Percentiles rank a stretch among this genome's conserved stretches.
These are phyloP conservation scores for Gavia stellata DNA, from an alignment of 2,113 vertebrate species.

Conservation along the genomic window DNA sequence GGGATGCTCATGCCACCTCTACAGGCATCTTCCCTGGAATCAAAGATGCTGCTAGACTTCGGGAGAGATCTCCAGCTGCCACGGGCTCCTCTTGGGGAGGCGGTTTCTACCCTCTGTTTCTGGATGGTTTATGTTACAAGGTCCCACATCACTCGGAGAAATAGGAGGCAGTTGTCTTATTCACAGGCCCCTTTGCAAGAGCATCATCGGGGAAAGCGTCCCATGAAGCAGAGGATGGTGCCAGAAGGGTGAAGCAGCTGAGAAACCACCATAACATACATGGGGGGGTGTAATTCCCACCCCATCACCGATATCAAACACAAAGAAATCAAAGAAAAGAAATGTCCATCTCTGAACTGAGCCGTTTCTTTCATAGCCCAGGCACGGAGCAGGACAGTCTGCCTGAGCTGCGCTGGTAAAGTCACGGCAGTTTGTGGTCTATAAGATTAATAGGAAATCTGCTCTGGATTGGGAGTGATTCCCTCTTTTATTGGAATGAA, in stretches of 20 bases:
- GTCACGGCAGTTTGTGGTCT: neutral
- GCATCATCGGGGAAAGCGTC: neutral
- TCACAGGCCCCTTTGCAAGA: neutral
- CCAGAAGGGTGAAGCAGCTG: neutral
- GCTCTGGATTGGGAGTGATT: conserved; percentile 22
- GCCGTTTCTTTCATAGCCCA: neutral
- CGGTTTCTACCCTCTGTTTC: neutral
- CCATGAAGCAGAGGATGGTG: neutral
- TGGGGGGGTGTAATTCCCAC: neutral
- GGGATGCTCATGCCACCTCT: neutral
- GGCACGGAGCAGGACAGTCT: neutral
- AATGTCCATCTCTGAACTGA: neutral
- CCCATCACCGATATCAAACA: neutral
- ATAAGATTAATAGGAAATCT: conserved; percentile 26
- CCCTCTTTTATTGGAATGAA: conserved; percentile 36
- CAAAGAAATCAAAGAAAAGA: neutral
- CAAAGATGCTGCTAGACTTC: neutral
- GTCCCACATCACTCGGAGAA: neutral
- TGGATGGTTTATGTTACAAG: neutral
- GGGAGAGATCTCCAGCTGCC: neutral
- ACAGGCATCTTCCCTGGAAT: neutral
- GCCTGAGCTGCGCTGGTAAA: neutral
- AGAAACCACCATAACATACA: neutral
- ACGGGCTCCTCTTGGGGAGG: accelerated
- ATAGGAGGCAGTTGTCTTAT: neutral